Base-by-base conservation (phyloP, 1,140 invertebrate genomes). In the Littorina saxatilis region DNA sequence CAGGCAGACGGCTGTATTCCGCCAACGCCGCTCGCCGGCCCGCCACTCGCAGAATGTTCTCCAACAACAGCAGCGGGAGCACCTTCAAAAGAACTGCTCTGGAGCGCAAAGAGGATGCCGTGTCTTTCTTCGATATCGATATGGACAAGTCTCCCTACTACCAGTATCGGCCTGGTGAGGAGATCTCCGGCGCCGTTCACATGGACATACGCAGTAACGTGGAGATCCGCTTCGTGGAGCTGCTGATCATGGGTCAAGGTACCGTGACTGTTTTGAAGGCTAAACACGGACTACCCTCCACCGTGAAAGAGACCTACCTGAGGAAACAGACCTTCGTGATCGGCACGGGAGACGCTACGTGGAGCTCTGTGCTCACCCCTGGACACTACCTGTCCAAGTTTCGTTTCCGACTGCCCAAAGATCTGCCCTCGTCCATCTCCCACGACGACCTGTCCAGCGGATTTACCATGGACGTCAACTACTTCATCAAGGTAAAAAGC, bases 311-410 rank as follows among this genome's bases (percentile, higher is more conserved):
- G 70, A 84, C 82, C 1, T 88, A 91, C 63, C 55, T 91, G 13
- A 84, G 81, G 55, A 90, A 91, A 79, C 78, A 87, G 37, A 88
- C 84, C 0, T 88, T 85, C 77, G 82, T 91, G 1, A 87, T 91
- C 27, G 89, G 89, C 15, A 84, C 86, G 0, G 76, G 83, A 0
- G 88, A 91, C 70, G 86, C 85, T 2, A 66, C 77, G 63, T 87
- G 85, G 85, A 88, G 80, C 37, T 87, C 86, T 20, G 70, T 91
- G 4, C 80, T 91, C 17, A 89, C 87, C 11, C 87, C 88, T 17
- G 90, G 90, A 29, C 85, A 87, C 61, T 91, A 91, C 81, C 82
- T 88, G 1, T 89, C 89, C n/a, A 88, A 84, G 13, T 91, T 91
- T 70, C 84, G 72, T 47, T 84, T 89, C 68, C 76, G 81, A 20